Percentiles rank a stretch among this genome's conserved stretches.
Conservation (phyloP, 1,140 invertebrate species). For the Arion vulgaris region DNA sequence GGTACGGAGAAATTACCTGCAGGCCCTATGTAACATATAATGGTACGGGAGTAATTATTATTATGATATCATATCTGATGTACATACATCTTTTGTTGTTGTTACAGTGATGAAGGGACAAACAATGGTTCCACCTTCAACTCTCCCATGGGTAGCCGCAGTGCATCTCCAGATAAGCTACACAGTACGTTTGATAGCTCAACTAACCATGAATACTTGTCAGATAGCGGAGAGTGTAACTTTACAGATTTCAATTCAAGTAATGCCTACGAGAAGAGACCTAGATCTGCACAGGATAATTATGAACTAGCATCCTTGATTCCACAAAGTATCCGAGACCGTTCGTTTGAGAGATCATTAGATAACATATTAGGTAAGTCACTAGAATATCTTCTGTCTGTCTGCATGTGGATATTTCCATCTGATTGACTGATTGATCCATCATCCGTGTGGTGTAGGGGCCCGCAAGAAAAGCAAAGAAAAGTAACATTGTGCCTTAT, state of each 20-base stretch:
- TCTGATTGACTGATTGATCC: too few relatives aligned
- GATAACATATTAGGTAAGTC: constrained; percentile 33
- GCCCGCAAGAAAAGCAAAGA: too few relatives aligned
- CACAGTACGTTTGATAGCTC: neutral
- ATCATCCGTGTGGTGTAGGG: too few relatives aligned
- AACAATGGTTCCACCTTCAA: constrained; percentile 11
- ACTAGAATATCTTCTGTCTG: neutral
- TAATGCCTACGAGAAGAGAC: constrained; percentile 1
- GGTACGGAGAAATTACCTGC: too few relatives aligned
- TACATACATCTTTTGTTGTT: too few relatives aligned
- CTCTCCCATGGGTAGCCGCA: constrained; percentile 15
- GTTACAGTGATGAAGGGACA: neutral
- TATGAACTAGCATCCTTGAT: neutral
- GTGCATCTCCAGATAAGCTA: constrained; percentile 24
- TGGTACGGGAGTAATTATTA: too few relatives aligned
- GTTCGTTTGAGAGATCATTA: constrained; percentile 30
- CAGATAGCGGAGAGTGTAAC: neutral
- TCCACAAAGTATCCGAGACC: neutral
- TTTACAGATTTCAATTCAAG: neutral
- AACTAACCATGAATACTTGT: neutral
- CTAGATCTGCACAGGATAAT: constrained; percentile 19
- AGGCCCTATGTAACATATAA: too few relatives aligned
- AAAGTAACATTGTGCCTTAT: too few relatives aligned
- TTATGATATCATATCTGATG: neutral
- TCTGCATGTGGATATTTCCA: too few relatives aligned